Percentiles rank a stretch among this genome's conserved stretches.
Conservation (phyloP, 2,113 vertebrate species). For the Corvus cornix region DNA sequence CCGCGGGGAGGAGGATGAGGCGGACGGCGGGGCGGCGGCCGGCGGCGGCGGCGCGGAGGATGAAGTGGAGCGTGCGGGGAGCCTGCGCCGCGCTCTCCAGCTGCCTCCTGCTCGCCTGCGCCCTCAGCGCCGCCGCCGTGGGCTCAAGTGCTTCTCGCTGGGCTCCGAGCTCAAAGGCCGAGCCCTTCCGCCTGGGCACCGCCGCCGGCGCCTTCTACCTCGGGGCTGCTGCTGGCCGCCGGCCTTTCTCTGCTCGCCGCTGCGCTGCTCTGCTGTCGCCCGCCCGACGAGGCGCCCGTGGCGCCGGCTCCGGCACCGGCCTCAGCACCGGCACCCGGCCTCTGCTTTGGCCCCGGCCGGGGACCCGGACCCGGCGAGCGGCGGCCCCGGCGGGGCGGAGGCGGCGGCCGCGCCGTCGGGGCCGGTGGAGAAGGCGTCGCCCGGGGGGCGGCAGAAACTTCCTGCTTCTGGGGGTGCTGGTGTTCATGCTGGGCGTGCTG, state of each 20-base stretch:
- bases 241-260: slow-evolving; percentile 86
- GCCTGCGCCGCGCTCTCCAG: slow-evolving; percentile 91
- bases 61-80: slow-evolving; percentile 95
- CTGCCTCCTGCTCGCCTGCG: slow-evolving; percentile 91
- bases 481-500: slow-evolving; percentile 90
- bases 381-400: background rate
- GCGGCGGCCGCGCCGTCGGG: background rate
- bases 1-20: slow-evolving; percentile 85
- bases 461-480: slow-evolving; percentile 87
- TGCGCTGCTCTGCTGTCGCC: slow-evolving; percentile 85
- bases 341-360: background rate
- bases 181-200: slow-evolving; percentile 87
- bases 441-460: slow-evolving; percentile 87
- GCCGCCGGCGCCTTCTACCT: slow-evolving; percentile 93
- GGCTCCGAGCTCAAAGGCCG: slow-evolving; percentile 87
- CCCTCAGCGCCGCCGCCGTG: slow-evolving; percentile 90
- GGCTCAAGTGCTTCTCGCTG: slow-evolving; percentile 90
- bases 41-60: slow-evolving; percentile 79
- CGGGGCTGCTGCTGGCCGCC: slow-evolving; percentile 85
- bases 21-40: background rate
- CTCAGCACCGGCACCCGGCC: background rate
- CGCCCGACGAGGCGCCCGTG: slow-evolving; percentile 45
- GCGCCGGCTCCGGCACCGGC: background rate
- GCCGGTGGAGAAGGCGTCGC: slow-evolving; percentile 50
- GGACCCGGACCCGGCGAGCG: background rate